Evolutionary conservation across 2,797 vertebrate species (phyloP), one percentile per base, ranked within the genome.

Genomic region (Semotilus atromaculatus): DNA sequence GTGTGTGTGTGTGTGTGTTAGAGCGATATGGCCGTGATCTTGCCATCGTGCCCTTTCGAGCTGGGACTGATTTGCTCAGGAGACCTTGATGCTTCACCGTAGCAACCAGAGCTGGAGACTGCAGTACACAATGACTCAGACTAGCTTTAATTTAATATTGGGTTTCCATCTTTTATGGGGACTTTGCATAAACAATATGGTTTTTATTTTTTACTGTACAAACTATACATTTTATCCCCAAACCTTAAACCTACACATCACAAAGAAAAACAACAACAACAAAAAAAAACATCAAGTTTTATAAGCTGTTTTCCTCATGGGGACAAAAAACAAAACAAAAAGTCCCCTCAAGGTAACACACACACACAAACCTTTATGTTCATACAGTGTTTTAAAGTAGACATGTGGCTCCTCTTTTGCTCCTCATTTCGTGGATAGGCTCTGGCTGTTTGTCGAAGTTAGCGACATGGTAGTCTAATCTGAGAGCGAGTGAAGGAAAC

Each of bases 111-210:
- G 38, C 60, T 23, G 76, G 51, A 68, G 45, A 83, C 85, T 75
- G 81, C 48, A 83, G 60, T 58, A 83, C 58, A 86, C 68, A 79
- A 80, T 86, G 85, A 80, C 81, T 86, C 86, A 87, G 71, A 72
- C 72, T 19, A 76, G 40, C 78, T 77, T 62, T 64, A 67, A 36
- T 68, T 53, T 64, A 31, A 64, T 64, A 14, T 31, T 64, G 16
- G 26, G 62, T 64, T 31, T 64, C 7, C 62, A 31, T 64, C 14
- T 31, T 64, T 31, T 8, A 64, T 31, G 29, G 16, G 16, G 14
- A 64, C 14, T 18, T 64, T 31, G 7, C 29, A 31, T 64, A 4
- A 6, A 62, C 26, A 62, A 7, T 26, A 14, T 14, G 4, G 3
- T 29, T 26, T 26, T 4, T 13, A 3, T 45, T 45, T 31, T 31